These are phyloP conservation scores for Microtus agrestis DNA, from an alignment of 2,797 vertebrate species.

Conservation along the genomic window DNA sequence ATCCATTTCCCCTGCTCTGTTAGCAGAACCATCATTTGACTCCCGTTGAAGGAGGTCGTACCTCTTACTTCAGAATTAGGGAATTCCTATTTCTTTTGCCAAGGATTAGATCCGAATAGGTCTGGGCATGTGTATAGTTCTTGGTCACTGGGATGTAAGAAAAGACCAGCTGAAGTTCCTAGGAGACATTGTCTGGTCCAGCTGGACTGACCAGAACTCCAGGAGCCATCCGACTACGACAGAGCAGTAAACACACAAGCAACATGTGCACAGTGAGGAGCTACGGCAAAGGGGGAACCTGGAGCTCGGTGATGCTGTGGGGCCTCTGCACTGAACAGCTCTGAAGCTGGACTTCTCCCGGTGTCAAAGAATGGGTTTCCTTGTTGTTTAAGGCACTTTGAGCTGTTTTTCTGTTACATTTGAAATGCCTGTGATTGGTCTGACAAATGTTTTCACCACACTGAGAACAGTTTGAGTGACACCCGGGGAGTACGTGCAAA, in stretches of 20 bases:
- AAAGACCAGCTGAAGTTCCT: conserved; percentile 31
- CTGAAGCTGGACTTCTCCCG: conserved; percentile 14
- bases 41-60: conserved; percentile 10
- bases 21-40: neutral
- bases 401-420: conserved; percentile 18
- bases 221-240: neutral
- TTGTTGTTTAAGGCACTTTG: conserved; percentile 14
- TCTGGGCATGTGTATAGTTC: conserved; percentile 26
- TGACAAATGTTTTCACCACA: conserved; percentile 33
- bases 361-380: neutral
- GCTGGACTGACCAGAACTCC: neutral
- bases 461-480: neutral
- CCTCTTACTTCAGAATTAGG: conserved; percentile 32
- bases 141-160: neutral
- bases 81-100: conserved; percentile 21
- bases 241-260: neutral
- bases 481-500: neutral
- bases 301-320: neutral
- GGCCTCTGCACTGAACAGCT: neutral
- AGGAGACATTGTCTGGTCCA: neutral
- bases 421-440: neutral
- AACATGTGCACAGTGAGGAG: neutral
- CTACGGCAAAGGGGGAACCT: neutral
- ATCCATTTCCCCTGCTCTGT: neutral
- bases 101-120: conserved; percentile 32